These are phyloP conservation scores for Dicyrtomina minuta DNA, from an alignment of 2,888 invertebrate genomes.

Conservation along the genomic window DNA sequence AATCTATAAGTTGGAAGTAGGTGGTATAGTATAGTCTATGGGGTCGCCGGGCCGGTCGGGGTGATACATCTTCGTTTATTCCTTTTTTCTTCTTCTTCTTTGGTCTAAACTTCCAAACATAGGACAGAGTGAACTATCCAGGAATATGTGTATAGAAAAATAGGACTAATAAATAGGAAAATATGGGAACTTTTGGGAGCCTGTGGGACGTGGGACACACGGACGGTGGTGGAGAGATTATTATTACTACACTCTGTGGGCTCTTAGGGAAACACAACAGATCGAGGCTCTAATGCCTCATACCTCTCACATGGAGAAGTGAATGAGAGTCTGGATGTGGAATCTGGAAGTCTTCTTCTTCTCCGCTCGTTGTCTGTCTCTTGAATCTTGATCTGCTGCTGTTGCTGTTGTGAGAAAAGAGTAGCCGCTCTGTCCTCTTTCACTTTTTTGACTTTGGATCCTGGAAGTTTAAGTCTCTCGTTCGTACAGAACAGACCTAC, in stretches of 20 bases:
- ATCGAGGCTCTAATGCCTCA: background rate
- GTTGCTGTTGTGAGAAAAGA: conserved; percentile 12
- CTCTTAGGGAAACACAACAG: background rate
- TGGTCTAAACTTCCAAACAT: too few relatives aligned
- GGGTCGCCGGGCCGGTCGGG: too few relatives aligned
- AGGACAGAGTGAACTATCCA: too few relatives aligned
- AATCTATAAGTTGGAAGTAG: background rate
- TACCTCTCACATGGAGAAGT: background rate
- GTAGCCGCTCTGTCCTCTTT: conserved; percentile 6
- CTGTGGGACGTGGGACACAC: too few relatives aligned
- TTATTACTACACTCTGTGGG: conserved; percentile 13
- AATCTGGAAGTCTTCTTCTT: background rate
- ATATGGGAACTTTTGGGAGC: too few relatives aligned
- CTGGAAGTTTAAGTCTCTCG: too few relatives aligned
- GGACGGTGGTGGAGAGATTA: conserved; percentile 4
- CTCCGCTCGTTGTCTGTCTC: background rate
- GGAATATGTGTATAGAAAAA: background rate
- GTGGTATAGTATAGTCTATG: too few relatives aligned
- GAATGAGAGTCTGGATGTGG: background rate
- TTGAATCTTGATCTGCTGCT: background rate
- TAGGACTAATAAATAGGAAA: too few relatives aligned
- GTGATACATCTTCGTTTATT: background rate
- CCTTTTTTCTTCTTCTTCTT: background rate
- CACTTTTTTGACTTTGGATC: too few relatives aligned
- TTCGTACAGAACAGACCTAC: too few relatives aligned